These are phyloP conservation scores for Druon quercuslanigerum DNA, from an alignment of 1,140 invertebrate species.

Conservation along the genomic window DNA sequence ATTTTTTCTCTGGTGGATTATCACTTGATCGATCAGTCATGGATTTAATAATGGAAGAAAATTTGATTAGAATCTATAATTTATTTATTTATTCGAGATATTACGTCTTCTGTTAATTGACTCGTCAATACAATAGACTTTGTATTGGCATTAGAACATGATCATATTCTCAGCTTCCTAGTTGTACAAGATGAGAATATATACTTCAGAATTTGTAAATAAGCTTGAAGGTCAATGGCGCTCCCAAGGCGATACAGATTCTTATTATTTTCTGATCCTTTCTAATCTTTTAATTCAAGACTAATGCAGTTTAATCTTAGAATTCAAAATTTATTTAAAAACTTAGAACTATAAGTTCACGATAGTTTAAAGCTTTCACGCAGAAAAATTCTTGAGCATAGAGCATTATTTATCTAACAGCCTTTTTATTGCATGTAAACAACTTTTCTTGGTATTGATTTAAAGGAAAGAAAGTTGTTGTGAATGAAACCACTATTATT, in stretches of 20 bases:
- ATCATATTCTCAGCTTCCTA: constrained; percentile 27
- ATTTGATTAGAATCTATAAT: background rate
- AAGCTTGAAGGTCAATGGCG: constrained; percentile 9
- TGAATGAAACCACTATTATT: too few species aligned
- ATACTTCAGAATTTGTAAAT: background rate
- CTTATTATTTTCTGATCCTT: background rate
- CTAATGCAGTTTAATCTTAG: too few species aligned
- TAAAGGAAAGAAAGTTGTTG: too few species aligned
- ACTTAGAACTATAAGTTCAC: too few species aligned
- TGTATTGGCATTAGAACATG: constrained; percentile 4
- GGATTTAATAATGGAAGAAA: background rate
- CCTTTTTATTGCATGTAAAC: too few species aligned
- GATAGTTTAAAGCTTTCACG: too few species aligned
- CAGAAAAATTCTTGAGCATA: too few species aligned
- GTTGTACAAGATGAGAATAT: constrained; percentile 4
- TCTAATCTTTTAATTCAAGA: too few species aligned
- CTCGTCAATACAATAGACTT: constrained; percentile 3
- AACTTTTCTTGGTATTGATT: too few species aligned
- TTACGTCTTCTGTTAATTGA: constrained; percentile 23
- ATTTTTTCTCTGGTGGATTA: background rate
- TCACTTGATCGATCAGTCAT: background rate
- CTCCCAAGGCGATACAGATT: background rate
- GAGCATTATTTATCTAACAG: too few species aligned
- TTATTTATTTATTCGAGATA: background rate
- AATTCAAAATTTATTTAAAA: too few species aligned